phyloP scores from a whole-genome alignment of 2,797 vertebrate species.

The Labeo calbasu region DNA sequence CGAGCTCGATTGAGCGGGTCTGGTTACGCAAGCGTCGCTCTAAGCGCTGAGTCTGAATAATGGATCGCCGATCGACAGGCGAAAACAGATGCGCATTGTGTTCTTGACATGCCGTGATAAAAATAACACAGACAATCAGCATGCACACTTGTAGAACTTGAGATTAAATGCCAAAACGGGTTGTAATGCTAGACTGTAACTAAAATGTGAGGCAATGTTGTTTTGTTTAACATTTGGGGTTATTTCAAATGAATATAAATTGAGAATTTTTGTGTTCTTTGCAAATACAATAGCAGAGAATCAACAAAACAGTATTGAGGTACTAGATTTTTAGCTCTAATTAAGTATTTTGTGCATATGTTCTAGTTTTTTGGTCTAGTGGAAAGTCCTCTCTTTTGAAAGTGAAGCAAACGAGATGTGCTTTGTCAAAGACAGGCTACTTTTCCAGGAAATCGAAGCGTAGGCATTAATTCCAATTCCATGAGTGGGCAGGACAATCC shows the following conservation, averaged over 20 bases:
- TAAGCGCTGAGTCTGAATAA: conserved; percentile 44
- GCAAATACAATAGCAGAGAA: background rate
- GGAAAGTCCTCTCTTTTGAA: background rate
- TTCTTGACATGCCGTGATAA: background rate
- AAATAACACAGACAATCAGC: background rate
- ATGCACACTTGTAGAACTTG: background rate
- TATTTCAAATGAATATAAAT: background rate
- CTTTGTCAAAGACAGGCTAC: background rate
- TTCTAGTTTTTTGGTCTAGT: background rate
- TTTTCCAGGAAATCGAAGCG: conserved; percentile 2
- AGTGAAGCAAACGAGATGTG: background rate
- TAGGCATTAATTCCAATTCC: conserved; percentile 11
- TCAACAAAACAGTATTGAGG: too few relatives aligned
- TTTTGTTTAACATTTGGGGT: background rate
- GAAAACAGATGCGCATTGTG: conserved; percentile 19
- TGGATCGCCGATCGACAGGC: conserved; percentile 69
- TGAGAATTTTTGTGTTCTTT: background rate
- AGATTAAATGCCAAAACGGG: background rate
- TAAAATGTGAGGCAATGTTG: background rate
- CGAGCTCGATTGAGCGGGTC: conserved; percentile 68
- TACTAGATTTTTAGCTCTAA: too few relatives aligned
- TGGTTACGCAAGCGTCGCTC: conserved; percentile 43
- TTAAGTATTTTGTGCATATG: background rate
- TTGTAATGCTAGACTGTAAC: background rate
- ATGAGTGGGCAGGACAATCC: conserved; percentile 18